These are phyloP conservation scores for Glossosoma conforme DNA, from an alignment of 1,140 invertebrate species.

Conservation along the genomic window DNA sequence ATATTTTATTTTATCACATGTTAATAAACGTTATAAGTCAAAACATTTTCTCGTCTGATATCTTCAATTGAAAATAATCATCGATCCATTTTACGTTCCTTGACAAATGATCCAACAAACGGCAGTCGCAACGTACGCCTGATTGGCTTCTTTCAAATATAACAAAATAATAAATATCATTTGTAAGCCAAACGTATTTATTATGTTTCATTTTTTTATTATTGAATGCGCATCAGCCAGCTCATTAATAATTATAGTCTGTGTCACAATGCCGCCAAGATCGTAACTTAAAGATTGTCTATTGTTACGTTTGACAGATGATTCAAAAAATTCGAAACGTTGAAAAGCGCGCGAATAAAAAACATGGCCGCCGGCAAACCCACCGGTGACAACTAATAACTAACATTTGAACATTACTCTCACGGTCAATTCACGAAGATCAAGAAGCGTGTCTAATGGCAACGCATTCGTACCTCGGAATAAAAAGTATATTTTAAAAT, in stretches of 20 bases:
- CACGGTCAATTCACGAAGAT: slow-evolving; percentile 31
- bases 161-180: slow-evolving; percentile 1
- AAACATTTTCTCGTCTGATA: slow-evolving; percentile 22
- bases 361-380: slow-evolving; percentile 8
- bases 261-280: slow-evolving; percentile 9
- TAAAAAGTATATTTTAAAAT: slow-evolving; percentile 31
- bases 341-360: slow-evolving; percentile 16
- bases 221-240: slow-evolving; percentile 16
- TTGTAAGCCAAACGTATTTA: slow-evolving; percentile 16
- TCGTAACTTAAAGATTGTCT: slow-evolving; percentile 27
- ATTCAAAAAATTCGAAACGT: slow-evolving; percentile 7
- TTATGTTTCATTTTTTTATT: slow-evolving; percentile 11
- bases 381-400: background rate
- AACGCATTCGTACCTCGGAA: slow-evolving; percentile 24
- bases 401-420: slow-evolving; percentile 14
- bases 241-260: slow-evolving; percentile 21
- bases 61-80: slow-evolving; percentile 15
- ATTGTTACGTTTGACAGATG: slow-evolving; percentile 24
- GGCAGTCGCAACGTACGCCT: slow-evolving; percentile 14
- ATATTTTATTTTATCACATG: no score
- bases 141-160: slow-evolving; percentile 16
- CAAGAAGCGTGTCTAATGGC: slow-evolving; percentile 29
- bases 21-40: slow-evolving; percentile 22
- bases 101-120: slow-evolving; percentile 23
- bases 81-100: slow-evolving; percentile 16